Evolutionary conservation across 1,140 invertebrate species (phyloP), one percentile per base, ranked within the genome.

Genomic region (Sweltsa coloradensis): DNA sequence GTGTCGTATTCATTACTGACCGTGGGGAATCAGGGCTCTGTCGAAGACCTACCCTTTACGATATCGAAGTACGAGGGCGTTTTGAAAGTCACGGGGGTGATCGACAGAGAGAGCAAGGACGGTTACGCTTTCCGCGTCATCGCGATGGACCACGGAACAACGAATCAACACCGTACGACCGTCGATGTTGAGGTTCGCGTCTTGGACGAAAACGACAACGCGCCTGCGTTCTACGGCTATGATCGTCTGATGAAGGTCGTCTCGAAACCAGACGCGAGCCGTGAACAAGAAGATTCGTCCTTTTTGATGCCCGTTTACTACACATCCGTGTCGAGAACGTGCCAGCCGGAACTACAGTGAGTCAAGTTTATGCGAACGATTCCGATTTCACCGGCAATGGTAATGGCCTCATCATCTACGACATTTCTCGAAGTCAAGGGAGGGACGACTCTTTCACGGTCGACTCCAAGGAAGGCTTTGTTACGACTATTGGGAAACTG

Each of bases 321-420:
- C 51, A 75, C 79, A 0, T 75, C 75, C 5, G 59, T 84, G 18
- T 75, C 41, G 81, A 87, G 56, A 81, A 83, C 57, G 73, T 71
- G 11, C 73, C 76, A 1, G 68, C 81, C 2, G 83, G 83, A 14
- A 79, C 77, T 5, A 68, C 75, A 9, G 76, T 90, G 0, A 73
- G 74, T 2, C 73, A 73, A 62, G 75, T 94, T 2, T 76, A 74
- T 45, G 90, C 89, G 0, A 88, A 87, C 37, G 90, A 95, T 65
- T 75, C 78, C 1, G 90, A 94, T 60, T 84, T 82, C 56, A 69
- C 78, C 23, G 81, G 79, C 1, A 90, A 91, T 58, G 86, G 87
- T 31, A 88, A 88, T 57, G 84, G 84, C 0, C 57, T 87, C n/a
- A 73, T 88, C 2, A 57, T 86, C 0, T 88, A 81, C 53, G 79